These are phyloP conservation scores for Anas platyrhynchos DNA, from an alignment of 2,113 vertebrate species.

Conservation along the genomic window DNA sequence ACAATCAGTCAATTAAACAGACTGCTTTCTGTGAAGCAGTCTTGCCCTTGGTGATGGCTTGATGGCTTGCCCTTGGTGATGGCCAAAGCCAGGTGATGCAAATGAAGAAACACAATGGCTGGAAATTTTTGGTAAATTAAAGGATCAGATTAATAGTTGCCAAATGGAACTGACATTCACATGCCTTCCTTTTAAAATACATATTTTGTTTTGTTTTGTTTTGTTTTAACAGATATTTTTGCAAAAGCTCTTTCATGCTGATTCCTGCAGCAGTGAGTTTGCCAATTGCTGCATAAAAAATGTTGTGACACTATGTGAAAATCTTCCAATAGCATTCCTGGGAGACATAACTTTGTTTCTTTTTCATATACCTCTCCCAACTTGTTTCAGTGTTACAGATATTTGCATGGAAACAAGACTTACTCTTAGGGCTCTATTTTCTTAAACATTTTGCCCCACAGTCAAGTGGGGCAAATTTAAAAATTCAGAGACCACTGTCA, in stretches of 20 bases:
- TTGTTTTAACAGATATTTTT: not conserved
- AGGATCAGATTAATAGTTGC: not conserved
- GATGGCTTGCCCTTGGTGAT: not conserved
- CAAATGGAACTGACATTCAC: not conserved
- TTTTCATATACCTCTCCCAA: not conserved
- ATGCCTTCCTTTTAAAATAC: not conserved
- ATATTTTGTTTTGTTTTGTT: not conserved
- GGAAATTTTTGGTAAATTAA: not conserved
- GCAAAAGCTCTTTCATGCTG: not conserved
- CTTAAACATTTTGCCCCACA: not conserved
- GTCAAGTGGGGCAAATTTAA: not conserved
- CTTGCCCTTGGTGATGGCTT: not conserved
- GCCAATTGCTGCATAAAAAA: not conserved
- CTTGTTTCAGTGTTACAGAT: not conserved
- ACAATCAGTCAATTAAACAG: not conserved
- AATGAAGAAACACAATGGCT: not conserved
- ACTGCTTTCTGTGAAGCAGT: not conserved
- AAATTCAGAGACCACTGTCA: not conserved
- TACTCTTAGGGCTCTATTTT: not conserved
- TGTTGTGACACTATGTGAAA: not conserved
- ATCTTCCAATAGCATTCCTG: constrained; percentile 27
- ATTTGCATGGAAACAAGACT: not conserved
- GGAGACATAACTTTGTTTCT: not conserved
- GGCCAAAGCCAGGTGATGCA: not conserved
- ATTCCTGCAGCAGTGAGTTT: not conserved